These are phyloP conservation scores for Chrysocyon brachyurus DNA, from an alignment of 2,797 vertebrate genomes.

Conservation along the genomic window DNA sequence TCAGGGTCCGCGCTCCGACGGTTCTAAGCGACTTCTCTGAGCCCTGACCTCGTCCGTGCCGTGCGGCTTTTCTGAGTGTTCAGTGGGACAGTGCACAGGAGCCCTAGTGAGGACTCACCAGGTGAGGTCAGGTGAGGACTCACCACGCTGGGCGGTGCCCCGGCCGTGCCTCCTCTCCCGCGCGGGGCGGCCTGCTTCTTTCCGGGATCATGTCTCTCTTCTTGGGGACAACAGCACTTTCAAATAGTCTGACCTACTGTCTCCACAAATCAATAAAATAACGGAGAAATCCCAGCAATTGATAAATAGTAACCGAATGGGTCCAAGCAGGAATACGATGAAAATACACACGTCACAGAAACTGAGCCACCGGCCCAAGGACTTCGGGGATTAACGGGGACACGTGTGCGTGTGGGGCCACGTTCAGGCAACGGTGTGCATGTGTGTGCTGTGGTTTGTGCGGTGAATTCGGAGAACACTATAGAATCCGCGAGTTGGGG, in stretches of 20 bases:
- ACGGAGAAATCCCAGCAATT: neutral
- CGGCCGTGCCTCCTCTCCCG: neutral
- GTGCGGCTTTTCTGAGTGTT: neutral
- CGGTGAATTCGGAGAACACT: neutral
- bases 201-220: neutral
- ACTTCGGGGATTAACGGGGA: neutral
- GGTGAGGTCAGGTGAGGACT: too few species aligned
- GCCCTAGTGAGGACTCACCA: neutral
- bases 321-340: neutral
- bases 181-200: neutral
- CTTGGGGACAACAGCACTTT: constrained; percentile 23
- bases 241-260: constrained; percentile 26
- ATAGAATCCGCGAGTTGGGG: neutral
- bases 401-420: too few species aligned
- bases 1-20: neutral
- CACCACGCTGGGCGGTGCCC: neutral
- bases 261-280: constrained; percentile 27
- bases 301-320: neutral
- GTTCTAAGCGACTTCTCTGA: neutral
- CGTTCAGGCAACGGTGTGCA: neutral
- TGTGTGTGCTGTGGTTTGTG: neutral
- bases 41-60: neutral
- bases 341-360: neutral
- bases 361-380: neutral
- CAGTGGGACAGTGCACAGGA: neutral